Evolutionary conservation across 2,113 vertebrate species (phyloP), one percentile per base, ranked within the genome.

Genomic region (Varanus salvator): DNA sequence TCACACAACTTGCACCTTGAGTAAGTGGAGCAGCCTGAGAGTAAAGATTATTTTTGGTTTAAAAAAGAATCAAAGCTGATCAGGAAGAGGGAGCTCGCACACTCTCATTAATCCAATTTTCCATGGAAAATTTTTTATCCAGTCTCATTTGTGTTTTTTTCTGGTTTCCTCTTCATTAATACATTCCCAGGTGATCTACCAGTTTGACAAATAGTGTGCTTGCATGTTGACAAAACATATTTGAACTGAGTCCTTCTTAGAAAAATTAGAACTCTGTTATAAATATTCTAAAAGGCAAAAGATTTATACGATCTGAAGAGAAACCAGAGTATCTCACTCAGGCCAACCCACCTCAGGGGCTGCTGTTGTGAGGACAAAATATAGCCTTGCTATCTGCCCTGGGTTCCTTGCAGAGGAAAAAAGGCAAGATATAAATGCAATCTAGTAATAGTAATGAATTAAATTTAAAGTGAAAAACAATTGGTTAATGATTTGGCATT

Each of bases 381-480:
- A 3, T 44, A 44, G 38, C 38, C 38, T 44, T 44, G 38, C 38
- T 3, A 44, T 44, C 38, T 44, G 38, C 38, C 38, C 38, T 44
- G 38, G 38, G 38, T 44, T 44, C 38, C 38, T 44, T 44, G 38
- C 38, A 44, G 38, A 44, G 38, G 38, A 44, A 44, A 44, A 44
- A 44, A 44, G 38, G 38, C 38, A 44, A 44, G 38, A 44, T 44
- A 44, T 1, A 44, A 44, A 44, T 44, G 38, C 38, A 44, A 44
- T 44, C 38, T 44, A 44, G 38, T 44, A 44, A 44, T 44, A 44
- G 38, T 44, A 44, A 44, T 44, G 38, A 44, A 92, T 74, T 17
- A 92, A 60, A 5, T 88, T 44, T 87, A 84, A 92, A 94, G 38
- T 38, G 91, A 80, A 64, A 64, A 76, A 29, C 3, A 6, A 68